Evolutionary conservation across 2,888 invertebrate genomes (phyloP).

Genomic region (Julus scandinavius): DNA sequence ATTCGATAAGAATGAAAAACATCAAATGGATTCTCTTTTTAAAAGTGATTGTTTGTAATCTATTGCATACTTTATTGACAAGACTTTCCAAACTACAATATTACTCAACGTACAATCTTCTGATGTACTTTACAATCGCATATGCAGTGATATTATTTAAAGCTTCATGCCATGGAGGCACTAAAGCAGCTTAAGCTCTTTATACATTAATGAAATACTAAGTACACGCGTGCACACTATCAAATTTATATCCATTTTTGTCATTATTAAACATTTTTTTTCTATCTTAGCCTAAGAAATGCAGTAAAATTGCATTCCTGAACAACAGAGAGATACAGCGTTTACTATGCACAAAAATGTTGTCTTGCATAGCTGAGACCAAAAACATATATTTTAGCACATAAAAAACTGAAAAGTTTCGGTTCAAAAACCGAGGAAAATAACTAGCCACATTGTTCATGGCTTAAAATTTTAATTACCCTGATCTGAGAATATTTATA

Average conservation of each 20-base stretch:
- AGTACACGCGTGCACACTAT: background rate
- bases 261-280: background rate
- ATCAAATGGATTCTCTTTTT: too few species aligned
- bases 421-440: background rate
- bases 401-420: background rate
- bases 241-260: constrained; percentile 25
- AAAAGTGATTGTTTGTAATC: too few species aligned
- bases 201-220: background rate
- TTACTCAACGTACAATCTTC: too few species aligned
- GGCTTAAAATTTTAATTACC: background rate
- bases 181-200: background rate
- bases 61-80: too few species aligned
- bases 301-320: background rate
- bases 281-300: background rate
- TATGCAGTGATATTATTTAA: too few species aligned
- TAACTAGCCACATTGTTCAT: background rate
- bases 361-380: background rate
- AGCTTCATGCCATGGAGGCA: too few species aligned
- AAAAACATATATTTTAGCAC: background rate
- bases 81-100: too few species aligned
- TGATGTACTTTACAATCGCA: too few species aligned
- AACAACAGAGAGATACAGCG: background rate
- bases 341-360: background rate
- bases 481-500: background rate
- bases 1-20: too few species aligned